Base-by-base conservation (phyloP, 2,113 vertebrate genomes). In the Pleuronectes platessa region DNA sequence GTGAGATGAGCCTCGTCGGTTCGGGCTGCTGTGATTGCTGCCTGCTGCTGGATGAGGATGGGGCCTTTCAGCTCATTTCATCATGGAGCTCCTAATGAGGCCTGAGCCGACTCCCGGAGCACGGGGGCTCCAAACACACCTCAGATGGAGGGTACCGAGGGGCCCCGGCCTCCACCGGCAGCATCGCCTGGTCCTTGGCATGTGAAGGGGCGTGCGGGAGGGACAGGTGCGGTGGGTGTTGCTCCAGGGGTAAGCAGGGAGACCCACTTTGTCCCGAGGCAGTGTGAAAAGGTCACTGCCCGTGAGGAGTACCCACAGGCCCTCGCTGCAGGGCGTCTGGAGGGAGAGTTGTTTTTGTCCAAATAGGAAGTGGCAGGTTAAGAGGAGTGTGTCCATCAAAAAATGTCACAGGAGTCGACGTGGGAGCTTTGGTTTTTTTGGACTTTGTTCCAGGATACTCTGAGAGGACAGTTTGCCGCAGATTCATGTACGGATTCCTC, bases 41-140 rank as follows among this genome's bases (percentile, higher is more conserved):
- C 80, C 83, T 90, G 81, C n/a, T 83, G 81, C 83, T 82, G 75
- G 71, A 76, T 74, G 53, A 87, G 76, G 56, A 81, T 76, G 64
- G 83, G 88, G 81, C 85, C 92, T 95, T 95, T 94, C 94, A 94
- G 85, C 88, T 92, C 86, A 88, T 95, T 95, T 94, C 94, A 94
- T 94, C 94, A 94, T 92, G 84, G 86, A 78, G 84, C 84, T 81
- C 81, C 87, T 94, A 94, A 95, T 94, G 94, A 95, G 92, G 92
- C 89, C 92, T 83, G 86, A 86, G 88, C 82, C 47, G 6, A 47
- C 76, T 90, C 92, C 84, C 90, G 20, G 60, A 88, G 83, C 90
- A 78, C 27, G 0, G 65, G 75, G 86, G 82, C 83, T 88, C 79
- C 81, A 81, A 76, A 90, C 86, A 62, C 78, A 84, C 82, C 84